phyloP scores from a whole-genome alignment of 2,888 invertebrate species.

The Stegophylla sp. region DNA sequence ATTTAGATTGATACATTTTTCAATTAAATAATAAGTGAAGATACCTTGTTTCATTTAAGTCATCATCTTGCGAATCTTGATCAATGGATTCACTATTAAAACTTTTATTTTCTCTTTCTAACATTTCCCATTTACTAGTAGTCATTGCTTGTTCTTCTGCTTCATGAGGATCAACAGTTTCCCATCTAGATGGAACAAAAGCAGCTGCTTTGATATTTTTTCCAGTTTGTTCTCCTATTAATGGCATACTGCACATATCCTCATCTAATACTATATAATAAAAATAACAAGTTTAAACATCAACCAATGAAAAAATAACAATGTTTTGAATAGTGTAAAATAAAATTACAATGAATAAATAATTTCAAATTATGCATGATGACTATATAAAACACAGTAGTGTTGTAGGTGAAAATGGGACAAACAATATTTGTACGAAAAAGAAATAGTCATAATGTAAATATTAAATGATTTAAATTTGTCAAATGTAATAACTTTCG shows the following conservation, averaged over 20 bases:
- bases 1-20: conserved; percentile 5
- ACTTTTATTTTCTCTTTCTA: conserved; percentile 68
- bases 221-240: conserved; percentile 75
- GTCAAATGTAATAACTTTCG: too few relatives aligned
- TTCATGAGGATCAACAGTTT: conserved; percentile 89
- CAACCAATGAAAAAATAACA: neutral
- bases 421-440: too few relatives aligned
- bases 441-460: too few relatives aligned
- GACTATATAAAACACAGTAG: too few relatives aligned
- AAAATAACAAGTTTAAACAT: neutral
- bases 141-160: conserved; percentile 83
- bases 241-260: conserved; percentile 65
- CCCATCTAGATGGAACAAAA: conserved; percentile 95
- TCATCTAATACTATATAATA: conserved; percentile 62
- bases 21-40: conserved; percentile 11
- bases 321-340: neutral
- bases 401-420: too few relatives aligned
- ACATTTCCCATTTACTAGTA: conserved; percentile 85
- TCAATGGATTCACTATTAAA: conserved; percentile 66
- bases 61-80: conserved; percentile 64
- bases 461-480: too few relatives aligned
- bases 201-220: conserved; percentile 69
- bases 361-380: too few relatives aligned
- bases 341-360: too few relatives aligned
- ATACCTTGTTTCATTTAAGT: conserved; percentile 51